Base-by-base conservation (phyloP, 2,797 vertebrate genomes). In the Typhlichthys eigenmanni region DNA sequence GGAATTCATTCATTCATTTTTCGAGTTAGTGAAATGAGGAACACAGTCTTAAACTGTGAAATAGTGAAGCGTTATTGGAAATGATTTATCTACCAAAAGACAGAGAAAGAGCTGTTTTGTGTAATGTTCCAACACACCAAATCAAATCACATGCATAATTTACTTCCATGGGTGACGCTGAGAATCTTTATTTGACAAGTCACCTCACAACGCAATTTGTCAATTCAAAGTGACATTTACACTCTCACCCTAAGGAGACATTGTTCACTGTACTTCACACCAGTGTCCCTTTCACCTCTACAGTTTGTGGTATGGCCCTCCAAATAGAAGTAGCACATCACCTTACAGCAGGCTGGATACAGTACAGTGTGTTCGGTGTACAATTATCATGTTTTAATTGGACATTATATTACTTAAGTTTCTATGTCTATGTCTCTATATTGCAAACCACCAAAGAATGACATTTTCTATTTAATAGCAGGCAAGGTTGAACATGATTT, bases 201-300 rank as follows among this genome's bases (percentile, higher is more conserved):
- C 63, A 5, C 57, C 75, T 85, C 84, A 76, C 58, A 80, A 57
- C 43, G 72, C 78, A 79, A 52, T 72, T 77, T 72, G 82, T 88
- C 85, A 84, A 76, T 84, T 77, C 68, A 77, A 60, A 65, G 65
- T 81, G 85, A 88, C 85, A 82, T 88, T 88, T 86, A 87, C 77
- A 71, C 74, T 78, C 73, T 59, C 69, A 63, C 43, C 82, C 86
- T 77, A 73, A 72, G 60, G 58, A 66, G 48, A 66, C 67, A 64
- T 29, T 51, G 62, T 60, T 62, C 54, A 49, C 58, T 49, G 34
- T 43, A 46, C 1, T n/a, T 34, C 34, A 61, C 55, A 66, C 74
- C 62, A 60, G 10, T 64, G 62, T 67, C 63, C 50, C 47, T 32
- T 49, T 75, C 52, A 67, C 29, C 29, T 62, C 62, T 64, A 56